Percentiles rank a stretch among this genome's conserved stretches.
These are phyloP conservation scores for Nothura maculosa DNA, from an alignment of 2,797 vertebrate genomes.

Conservation along the genomic window DNA sequence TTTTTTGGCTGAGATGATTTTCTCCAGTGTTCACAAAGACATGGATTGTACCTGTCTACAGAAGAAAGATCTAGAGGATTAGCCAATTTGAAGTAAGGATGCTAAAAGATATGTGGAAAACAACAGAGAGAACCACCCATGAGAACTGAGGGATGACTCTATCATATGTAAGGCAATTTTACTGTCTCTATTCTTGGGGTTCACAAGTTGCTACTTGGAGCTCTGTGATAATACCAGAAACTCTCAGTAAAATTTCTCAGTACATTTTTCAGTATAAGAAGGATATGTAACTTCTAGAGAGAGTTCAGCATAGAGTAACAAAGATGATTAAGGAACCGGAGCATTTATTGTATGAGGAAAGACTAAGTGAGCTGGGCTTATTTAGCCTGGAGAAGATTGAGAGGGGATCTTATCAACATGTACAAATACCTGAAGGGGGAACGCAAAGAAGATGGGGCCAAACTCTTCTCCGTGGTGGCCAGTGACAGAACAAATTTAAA, in stretches of 20 bases:
- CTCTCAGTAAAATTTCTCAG: neutral
- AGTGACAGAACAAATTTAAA: no score
- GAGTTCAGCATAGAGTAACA: no score
- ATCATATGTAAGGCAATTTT: neutral
- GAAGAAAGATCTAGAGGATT: neutral
- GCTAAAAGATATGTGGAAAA: neutral
- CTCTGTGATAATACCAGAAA: accelerated
- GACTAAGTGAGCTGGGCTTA: no score
- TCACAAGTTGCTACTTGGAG: neutral
- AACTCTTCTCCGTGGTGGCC: no score
- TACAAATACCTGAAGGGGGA: no score
- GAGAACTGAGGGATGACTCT: neutral
- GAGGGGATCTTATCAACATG: no score
- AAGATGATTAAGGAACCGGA: no score
- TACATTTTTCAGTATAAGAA: no score
- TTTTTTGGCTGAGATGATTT: neutral
- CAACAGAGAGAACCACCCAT: neutral
- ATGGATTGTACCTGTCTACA: neutral
- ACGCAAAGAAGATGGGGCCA: no score
- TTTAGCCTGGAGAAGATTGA: no score
- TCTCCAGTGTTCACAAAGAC: neutral
- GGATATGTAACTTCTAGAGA: no score
- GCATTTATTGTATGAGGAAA: no score
- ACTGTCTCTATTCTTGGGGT: neutral
- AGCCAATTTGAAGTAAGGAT: neutral